Evolutionary conservation across 1,140 invertebrate genomes (phyloP), one percentile per base, ranked within the genome.

Genomic region (Diachasma alloeum): DNA sequence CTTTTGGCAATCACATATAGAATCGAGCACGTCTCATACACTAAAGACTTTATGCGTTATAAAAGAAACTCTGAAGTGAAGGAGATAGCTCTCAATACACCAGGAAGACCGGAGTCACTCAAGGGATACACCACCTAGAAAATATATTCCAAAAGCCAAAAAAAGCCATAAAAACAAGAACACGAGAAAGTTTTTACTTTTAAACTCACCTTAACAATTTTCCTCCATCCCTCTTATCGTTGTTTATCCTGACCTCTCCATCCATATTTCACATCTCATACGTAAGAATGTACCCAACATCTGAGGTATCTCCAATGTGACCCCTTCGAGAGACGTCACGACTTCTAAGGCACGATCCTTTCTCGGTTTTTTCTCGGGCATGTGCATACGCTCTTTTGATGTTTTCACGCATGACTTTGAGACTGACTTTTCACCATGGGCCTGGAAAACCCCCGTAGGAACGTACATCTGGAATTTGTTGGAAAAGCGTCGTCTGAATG

Each of bases 201-300:
- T 83, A 83, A 85, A 85, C 84, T 86, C 82, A 81, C 83, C 81
- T 81, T 83, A 86, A 83, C 84, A 83, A 85, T 83, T 82, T 76
- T 80, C 80, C 83, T 83, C 82, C 68, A 63, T 59, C 42, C 46
- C 46, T 13, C n/a, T 44, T 74, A 70, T 71, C 19, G 10, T 37
- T 37, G 42, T 73, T 66, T 26, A 26, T 44, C 13, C 36, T 26
- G 36, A 15, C 73, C 73, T 26, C n/a, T 10, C 37, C n/a, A 44
- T 68, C 39, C 31, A 31, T 46, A 31, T 75, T 68, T 67, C 67
- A 75, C 59, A 75, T 75, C 44, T 75, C 73, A 66, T 68, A 75
- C 63, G 31, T n/a, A 48, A 15, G 53, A 63, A 63, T 26, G 26
- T 63, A 13, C 11, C 10, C 22, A 11, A 0, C 0, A 63, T 63